Evolutionary conservation across 92 coral and sea anemone species (phyloP).

Genomic region (Meandrina meandrites): DNA sequence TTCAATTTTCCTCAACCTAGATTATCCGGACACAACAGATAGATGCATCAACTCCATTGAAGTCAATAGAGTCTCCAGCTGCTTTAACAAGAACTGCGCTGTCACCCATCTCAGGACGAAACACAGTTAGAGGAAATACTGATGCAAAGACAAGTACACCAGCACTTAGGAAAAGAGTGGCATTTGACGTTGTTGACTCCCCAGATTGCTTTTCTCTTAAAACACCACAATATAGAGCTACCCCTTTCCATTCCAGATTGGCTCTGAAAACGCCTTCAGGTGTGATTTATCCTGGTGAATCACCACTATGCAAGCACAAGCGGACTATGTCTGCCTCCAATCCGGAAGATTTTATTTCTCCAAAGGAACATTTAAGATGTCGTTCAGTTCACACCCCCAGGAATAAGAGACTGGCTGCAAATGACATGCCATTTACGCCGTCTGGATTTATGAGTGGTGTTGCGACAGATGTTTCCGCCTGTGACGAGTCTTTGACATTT

Average conservation of each 20-base stretch:
- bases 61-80: background rate
- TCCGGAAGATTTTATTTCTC: conserved; percentile 8
- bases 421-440: conserved; percentile 1
- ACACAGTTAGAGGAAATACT: background rate
- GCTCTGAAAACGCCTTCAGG: conserved; percentile 25
- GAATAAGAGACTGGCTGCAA: background rate
- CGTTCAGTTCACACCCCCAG: conserved; percentile 20
- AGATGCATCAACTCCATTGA: conserved; percentile 12
- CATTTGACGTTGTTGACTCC: conserved; percentile 31
- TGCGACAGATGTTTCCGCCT: background rate
- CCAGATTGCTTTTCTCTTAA: conserved; percentile 2
- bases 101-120: conserved; percentile 20
- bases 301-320: background rate
- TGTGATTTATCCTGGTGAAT: background rate
- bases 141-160: conserved; percentile 19
- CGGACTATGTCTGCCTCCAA: background rate
- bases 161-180: conserved; percentile 18
- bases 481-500: conserved; percentile 4
- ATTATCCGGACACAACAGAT: background rate
- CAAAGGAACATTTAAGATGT: background rate
- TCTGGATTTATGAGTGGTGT: conserved; percentile 9
- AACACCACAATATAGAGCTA: background rate
- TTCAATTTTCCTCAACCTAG: background rate
- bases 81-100: background rate
- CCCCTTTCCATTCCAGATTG: conserved; percentile 15